phyloP scores from a whole-genome alignment of 2,888 invertebrate species.

The Drosophila subsilvestris region DNA sequence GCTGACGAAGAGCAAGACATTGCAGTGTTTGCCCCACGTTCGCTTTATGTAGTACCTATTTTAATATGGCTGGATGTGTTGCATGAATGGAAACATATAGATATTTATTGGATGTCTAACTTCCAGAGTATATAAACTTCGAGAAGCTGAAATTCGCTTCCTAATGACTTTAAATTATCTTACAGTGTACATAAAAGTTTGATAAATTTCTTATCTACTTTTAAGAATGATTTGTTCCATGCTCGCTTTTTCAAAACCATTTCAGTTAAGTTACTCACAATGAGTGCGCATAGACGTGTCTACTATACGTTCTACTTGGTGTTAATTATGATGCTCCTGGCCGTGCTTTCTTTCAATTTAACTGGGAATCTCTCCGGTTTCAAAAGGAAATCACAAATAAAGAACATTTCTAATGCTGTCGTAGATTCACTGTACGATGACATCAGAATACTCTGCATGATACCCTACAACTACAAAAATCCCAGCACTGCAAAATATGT shows the following conservation, averaged over 20 bases:
- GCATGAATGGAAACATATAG: too few relatives aligned
- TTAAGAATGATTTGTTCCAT: neutral
- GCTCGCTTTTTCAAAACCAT: neutral
- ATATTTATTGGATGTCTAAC: neutral
- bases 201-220: constrained; percentile 45
- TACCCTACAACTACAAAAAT: constrained; percentile 81
- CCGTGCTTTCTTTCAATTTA: constrained; percentile 3
- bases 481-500: constrained; percentile 96
- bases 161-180: constrained; percentile 3
- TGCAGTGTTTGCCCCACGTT: too few relatives aligned
- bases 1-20: too few relatives aligned
- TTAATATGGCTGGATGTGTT: constrained; percentile 23
- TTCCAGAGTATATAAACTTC: neutral
- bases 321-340: constrained; percentile 8
- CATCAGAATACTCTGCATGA: constrained; percentile 95
- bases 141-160: neutral
- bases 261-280: constrained; percentile 21
- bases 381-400: neutral
- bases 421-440: constrained; percentile 25
- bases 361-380: neutral
- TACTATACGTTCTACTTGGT: constrained; percentile 12
- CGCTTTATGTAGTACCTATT: too few relatives aligned
- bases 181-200: constrained; percentile 9
- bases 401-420: neutral
- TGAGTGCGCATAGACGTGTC: constrained; percentile 34